Percentiles rank a stretch among this genome's conserved stretches.
Conservation (phyloP, 2,888 invertebrate genomes). For the Odontothrips loti region DNA sequence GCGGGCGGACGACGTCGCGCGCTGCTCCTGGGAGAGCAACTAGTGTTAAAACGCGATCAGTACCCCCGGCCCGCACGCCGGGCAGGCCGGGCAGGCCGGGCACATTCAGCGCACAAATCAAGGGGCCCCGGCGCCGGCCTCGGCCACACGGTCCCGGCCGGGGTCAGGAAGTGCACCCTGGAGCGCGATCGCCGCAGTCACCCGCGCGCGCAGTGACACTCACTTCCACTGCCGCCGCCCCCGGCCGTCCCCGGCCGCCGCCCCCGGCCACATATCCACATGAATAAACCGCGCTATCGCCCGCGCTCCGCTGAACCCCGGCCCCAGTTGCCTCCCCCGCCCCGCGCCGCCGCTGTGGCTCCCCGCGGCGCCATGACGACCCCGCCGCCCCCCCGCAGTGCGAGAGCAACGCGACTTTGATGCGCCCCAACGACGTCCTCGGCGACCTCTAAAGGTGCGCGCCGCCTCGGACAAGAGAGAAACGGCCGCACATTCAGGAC, state of each 20-base stretch:
- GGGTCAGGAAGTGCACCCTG: constrained; percentile 19
- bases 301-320: not conserved
- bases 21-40: constrained; percentile 14
- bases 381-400: not conserved
- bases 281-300: constrained; percentile 18
- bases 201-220: not conserved
- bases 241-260: not conserved
- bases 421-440: constrained; percentile 18
- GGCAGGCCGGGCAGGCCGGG: not conserved
- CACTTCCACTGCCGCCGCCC: not conserved
- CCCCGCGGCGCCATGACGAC: constrained; percentile 3
- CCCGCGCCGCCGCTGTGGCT: constrained; percentile 14
- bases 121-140: not conserved
- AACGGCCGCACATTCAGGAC: not conserved
- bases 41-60: constrained; percentile 21
- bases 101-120: constrained; percentile 15
- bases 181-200: constrained; percentile 7
- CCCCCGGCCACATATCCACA: not conserved
- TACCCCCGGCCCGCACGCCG: not conserved
- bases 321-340: not conserved
- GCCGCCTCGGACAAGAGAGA: not conserved
- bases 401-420: constrained; percentile 14
- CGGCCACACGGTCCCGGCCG: not conserved
- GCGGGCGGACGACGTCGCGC: no score
- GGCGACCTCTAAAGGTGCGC: constrained; percentile 15